phyloP scores from a whole-genome alignment of 2,797 vertebrate species.

The Limnodromus scolopaceus region DNA sequence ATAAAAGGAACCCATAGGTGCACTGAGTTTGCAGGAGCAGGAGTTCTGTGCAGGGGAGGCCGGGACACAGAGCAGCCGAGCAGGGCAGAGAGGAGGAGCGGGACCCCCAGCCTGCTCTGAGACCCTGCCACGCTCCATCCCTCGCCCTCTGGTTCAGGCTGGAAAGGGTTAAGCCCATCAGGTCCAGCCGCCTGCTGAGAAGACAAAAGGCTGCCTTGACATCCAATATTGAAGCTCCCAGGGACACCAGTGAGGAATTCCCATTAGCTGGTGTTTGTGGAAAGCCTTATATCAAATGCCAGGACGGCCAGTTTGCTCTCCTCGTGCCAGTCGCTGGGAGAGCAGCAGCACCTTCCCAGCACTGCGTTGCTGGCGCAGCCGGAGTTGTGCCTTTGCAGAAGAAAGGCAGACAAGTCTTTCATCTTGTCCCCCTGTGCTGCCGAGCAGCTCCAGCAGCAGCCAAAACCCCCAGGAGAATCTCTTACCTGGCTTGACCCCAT shows the following conservation, averaged over 20 bases:
- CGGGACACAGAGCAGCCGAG: background rate
- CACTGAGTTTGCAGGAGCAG: background rate
- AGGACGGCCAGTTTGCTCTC: constrained; percentile 12
- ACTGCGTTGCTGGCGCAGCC: fast-evolving
- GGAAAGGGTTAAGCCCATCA: constrained; percentile 53
- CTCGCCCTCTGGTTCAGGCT: background rate
- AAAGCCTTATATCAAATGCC: constrained; percentile 39
- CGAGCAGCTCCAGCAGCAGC: background rate
- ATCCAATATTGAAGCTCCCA: constrained; percentile 69
- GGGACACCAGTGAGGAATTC: constrained; percentile 70
- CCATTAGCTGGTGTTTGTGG: constrained; percentile 68
- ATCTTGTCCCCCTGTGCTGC: background rate
- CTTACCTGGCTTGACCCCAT: background rate
- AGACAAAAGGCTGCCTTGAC: constrained; percentile 64
- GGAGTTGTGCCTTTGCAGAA: background rate
- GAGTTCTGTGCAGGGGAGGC: background rate
- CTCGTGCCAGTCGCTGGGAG: background rate
- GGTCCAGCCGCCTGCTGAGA: constrained; percentile 23
- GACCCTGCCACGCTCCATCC: background rate
- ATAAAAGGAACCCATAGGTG: background rate
- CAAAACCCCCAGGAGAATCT: background rate
- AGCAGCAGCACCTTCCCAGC: background rate
- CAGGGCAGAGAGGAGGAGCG: background rate
- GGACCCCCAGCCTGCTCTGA: background rate
- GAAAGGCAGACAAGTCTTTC: background rate